These are phyloP conservation scores for Lasioglossum figueresi DNA, from an alignment of 2,888 invertebrate species.

Conservation along the genomic window DNA sequence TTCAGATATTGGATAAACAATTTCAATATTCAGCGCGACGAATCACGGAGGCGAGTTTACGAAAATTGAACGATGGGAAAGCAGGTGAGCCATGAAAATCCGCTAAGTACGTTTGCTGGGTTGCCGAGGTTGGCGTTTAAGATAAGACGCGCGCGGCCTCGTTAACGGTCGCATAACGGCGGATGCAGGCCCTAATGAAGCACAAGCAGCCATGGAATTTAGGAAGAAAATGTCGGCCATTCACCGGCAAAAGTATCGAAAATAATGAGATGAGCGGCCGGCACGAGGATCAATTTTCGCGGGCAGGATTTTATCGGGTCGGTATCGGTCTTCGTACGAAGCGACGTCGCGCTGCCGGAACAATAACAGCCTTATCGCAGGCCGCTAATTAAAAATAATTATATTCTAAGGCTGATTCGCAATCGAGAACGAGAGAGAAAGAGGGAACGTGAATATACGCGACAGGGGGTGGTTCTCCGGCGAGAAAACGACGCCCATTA, in stretches of 20 bases:
- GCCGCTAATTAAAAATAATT: conserved; percentile 84
- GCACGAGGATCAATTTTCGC: conserved; percentile 72
- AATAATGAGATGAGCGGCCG: conserved; percentile 80
- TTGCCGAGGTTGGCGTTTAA: conserved; percentile 5
- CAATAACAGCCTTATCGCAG: conserved; percentile 80
- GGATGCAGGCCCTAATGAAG: neutral
- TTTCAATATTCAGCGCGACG: neutral
- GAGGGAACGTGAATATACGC: conserved; percentile 64
- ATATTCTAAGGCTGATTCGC: conserved; percentile 82
- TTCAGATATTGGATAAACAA: neutral
- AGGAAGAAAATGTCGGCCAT: conserved; percentile 73
- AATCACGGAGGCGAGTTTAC: neutral
- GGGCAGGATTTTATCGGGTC: conserved; percentile 50
- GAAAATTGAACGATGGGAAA: conserved; percentile 24
- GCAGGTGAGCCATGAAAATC: conserved; percentile 6
- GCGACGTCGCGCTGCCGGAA: conserved; percentile 52
- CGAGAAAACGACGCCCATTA: conserved; percentile 80
- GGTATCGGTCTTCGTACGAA: conserved; percentile 46
- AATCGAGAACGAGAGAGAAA: conserved; percentile 69
- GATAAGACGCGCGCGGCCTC: conserved; percentile 32
- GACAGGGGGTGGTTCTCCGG: conserved; percentile 67
- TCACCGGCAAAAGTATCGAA: conserved; percentile 72
- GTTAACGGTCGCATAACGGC: conserved; percentile 17
- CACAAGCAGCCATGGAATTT: conserved; percentile 31
- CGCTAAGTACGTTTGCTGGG: conserved; percentile 1